Percentiles rank a stretch among this genome's conserved stretches.
phyloP scores from a whole-genome alignment of 1,140 invertebrate species.

The Planococcus citri region DNA sequence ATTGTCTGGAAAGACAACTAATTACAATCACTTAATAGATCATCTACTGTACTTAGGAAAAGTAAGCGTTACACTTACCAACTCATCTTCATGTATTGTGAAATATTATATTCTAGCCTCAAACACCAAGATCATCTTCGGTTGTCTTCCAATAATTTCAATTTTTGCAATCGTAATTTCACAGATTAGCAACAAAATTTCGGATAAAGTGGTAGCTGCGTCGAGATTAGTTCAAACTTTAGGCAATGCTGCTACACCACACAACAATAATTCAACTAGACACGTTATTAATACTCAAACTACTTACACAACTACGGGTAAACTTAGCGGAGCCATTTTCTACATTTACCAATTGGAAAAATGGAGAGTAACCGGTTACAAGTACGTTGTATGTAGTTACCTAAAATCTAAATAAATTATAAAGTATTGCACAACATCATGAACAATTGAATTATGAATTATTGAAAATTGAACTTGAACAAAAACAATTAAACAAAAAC shows the following conservation, averaged over 20 bases:
- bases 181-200: constrained; percentile 10
- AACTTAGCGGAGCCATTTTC: constrained; percentile 71
- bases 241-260: constrained; percentile 67
- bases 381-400: constrained; percentile 43
- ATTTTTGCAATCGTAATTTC: constrained; percentile 27
- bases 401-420: too few species aligned
- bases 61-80: constrained; percentile 24
- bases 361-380: constrained; percentile 61
- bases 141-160: too few species aligned
- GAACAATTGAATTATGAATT: too few species aligned
- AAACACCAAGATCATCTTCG: too few species aligned
- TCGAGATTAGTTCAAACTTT: constrained; percentile 55
- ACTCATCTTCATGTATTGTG: too few species aligned
- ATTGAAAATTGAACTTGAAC: too few species aligned
- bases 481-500: too few species aligned
- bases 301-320: constrained; percentile 70
- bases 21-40: constrained; percentile 53
- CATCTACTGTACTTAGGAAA: constrained; percentile 60
- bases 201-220: not conserved
- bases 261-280: constrained; percentile 76
- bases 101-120: too few species aligned
- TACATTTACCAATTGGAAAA: constrained; percentile 80
- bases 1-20: constrained; percentile 70
- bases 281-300: constrained; percentile 71
- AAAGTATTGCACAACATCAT: too few species aligned